These are phyloP conservation scores for Pachyramphus minor DNA, from an alignment of 2,113 vertebrate genomes.

Conservation along the genomic window DNA sequence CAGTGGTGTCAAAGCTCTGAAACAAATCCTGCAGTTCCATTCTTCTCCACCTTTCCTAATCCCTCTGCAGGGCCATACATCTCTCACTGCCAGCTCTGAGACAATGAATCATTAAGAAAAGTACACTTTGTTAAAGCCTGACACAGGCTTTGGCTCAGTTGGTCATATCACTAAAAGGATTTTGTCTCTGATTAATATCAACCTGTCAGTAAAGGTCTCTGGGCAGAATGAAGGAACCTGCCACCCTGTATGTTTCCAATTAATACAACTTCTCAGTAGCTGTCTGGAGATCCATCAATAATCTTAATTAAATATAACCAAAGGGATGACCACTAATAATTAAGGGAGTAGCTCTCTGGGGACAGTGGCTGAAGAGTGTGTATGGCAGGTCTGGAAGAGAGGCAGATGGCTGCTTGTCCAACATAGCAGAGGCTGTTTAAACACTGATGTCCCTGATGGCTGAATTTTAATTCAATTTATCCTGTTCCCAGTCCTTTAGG, in stretches of 20 bases:
- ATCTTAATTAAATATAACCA: conserved; percentile 4
- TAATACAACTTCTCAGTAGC: conserved; percentile 7
- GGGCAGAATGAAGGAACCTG: neutral
- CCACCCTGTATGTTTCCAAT: neutral
- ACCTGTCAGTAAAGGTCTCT: neutral
- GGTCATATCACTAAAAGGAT: conserved; percentile 41
- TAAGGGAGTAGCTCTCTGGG: neutral
- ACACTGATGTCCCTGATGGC: neutral
- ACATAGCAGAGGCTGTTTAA: neutral
- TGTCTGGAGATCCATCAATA: conserved; percentile 13
- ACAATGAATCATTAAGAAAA: conserved; percentile 6
- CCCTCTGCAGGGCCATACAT: neutral
- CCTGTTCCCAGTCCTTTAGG: neutral
- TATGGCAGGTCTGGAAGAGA: neutral
- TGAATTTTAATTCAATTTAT: neutral
- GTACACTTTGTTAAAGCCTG: neutral
- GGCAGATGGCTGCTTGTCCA: conserved; percentile 2
- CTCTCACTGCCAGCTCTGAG: conserved; percentile 3
- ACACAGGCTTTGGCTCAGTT: conserved; percentile 15
- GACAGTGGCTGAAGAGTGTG: neutral
- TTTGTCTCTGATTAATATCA: conserved; percentile 43
- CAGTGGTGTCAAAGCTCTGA: neutral
- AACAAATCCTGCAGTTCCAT: neutral
- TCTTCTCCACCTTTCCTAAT: neutral
- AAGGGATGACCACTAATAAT: neutral